These are phyloP conservation scores for Masticophis lateralis DNA, from an alignment of 2,797 vertebrate genomes.

Conservation along the genomic window DNA sequence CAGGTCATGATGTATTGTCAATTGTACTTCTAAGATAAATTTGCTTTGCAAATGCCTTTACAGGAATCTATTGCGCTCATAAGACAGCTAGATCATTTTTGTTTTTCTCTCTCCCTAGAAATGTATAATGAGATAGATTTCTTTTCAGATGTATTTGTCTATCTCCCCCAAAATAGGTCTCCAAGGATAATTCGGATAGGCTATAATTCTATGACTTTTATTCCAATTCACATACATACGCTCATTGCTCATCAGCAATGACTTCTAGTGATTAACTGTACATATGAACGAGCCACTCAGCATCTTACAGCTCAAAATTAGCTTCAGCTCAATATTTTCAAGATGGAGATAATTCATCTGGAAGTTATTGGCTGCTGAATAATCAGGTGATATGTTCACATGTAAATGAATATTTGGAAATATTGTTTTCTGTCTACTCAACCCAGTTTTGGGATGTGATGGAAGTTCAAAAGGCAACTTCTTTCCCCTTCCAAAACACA, in stretches of 20 bases:
- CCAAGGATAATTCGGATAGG: neutral
- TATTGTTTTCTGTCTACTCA: neutral
- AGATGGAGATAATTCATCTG: neutral
- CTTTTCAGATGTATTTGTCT: conserved; percentile 43
- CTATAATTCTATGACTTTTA: neutral
- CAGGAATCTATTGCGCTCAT: conserved; percentile 64
- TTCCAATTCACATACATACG: neutral
- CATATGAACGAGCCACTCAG: neutral
- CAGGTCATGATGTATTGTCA: conserved; percentile 23
- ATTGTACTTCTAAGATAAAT: conserved; percentile 64
- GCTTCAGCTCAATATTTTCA: neutral
- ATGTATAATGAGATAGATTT: conserved; percentile 43
- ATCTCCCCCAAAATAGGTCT: neutral
- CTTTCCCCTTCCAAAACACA: neutral
- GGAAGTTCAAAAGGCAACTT: neutral
- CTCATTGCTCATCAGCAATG: neutral
- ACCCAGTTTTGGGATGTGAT: neutral
- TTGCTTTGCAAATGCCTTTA: conserved; percentile 66
- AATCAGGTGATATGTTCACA: neutral
- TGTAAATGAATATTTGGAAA: neutral
- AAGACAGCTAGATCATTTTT: neutral
- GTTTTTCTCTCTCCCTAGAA: conserved; percentile 3
- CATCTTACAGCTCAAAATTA: neutral
- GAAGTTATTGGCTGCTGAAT: neutral
- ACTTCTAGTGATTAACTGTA: neutral